Conservation (phyloP, 2,113 vertebrate species). For the Forbesichthys papilliferus region DNA sequence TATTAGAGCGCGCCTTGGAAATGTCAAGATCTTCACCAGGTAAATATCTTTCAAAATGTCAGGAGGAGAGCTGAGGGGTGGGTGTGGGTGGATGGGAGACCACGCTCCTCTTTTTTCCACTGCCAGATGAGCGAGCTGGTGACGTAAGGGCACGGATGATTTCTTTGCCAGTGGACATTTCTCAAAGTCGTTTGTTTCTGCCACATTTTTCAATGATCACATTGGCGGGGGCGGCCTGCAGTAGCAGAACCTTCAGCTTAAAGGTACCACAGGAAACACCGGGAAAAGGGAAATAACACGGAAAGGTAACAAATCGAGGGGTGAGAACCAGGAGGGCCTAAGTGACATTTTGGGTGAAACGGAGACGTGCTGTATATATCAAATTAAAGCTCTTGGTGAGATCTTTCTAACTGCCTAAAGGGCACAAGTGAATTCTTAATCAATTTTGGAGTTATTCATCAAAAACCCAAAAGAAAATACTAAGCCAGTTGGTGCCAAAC, state of each 20-base stretch:
- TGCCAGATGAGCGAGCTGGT: constrained; percentile 40
- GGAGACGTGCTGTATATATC: too few species aligned
- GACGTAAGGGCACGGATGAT: constrained; percentile 51
- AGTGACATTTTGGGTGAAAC: too few species aligned
- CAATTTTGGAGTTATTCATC: too few species aligned
- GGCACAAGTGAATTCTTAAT: too few species aligned
- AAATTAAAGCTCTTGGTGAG: too few species aligned
- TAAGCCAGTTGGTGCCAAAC: too few species aligned
- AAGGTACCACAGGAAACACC: constrained; percentile 10
- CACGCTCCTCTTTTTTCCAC: constrained; percentile 48
- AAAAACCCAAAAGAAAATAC: too few species aligned
- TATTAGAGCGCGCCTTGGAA: constrained; percentile 65
- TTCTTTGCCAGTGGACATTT: constrained; percentile 54
- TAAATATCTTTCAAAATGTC: constrained; percentile 74
- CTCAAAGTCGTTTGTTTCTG: constrained; percentile 58
- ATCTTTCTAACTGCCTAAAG: too few species aligned
- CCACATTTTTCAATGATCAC: constrained; percentile 49
- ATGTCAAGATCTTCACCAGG: constrained; percentile 78
- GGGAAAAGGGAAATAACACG: constrained; percentile 6
- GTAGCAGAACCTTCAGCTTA: constrained; percentile 13
- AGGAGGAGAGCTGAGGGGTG: constrained; percentile 33
- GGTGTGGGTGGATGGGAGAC: constrained; percentile 7
- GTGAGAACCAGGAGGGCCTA: too few species aligned
- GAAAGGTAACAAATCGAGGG: not conserved
- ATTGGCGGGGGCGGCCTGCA: constrained; percentile 48